These are phyloP conservation scores for Porites lutea DNA, from an alignment of 64 coral and sea anemone species.

Conservation along the genomic window DNA sequence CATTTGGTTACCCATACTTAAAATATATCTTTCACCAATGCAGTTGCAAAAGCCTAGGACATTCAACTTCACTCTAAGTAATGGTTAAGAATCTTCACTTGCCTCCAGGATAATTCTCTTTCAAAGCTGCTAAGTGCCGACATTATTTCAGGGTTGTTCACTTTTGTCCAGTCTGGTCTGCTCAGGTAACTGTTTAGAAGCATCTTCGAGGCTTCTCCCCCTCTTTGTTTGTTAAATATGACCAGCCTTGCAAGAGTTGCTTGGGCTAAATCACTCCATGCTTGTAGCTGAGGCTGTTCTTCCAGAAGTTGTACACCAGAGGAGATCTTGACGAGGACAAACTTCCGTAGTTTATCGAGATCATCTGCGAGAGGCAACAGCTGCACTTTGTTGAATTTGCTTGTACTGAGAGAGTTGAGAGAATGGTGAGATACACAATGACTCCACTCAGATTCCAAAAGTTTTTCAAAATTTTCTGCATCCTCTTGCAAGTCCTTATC, in stretches of 20 bases:
- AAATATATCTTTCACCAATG: too few species aligned
- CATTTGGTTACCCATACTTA: too few species aligned
- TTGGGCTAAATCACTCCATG: slow-evolving; percentile 38
- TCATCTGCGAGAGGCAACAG: slow-evolving; percentile 40
- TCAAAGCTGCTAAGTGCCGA: slow-evolving; percentile 2
- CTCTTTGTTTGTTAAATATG: slow-evolving; percentile 56
- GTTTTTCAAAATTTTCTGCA: slow-evolving; percentile 43
- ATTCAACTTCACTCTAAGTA: too few species aligned
- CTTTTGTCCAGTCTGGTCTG: slow-evolving; percentile 48
- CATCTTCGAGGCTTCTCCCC: slow-evolving; percentile 59
- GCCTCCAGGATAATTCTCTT: slow-evolving; percentile 25
- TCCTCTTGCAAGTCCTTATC: slow-evolving; percentile 15
- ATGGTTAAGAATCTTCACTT: neutral
- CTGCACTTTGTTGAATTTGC: slow-evolving; percentile 34
- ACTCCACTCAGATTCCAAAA: slow-evolving; percentile 33
- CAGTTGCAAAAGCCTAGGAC: too few species aligned
- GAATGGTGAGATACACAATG: slow-evolving; percentile 30
- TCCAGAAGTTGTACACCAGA: neutral
- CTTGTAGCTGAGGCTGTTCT: neutral
- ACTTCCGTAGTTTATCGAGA: slow-evolving; percentile 8
- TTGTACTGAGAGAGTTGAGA: neutral
- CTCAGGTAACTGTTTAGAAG: neutral
- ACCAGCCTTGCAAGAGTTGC: slow-evolving; percentile 55
- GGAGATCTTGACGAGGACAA: slow-evolving; percentile 25
- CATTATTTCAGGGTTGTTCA: slow-evolving; percentile 8